Conservation (phyloP, 2,797 vertebrate genomes). For the Micropoecilia bifurca region DNA sequence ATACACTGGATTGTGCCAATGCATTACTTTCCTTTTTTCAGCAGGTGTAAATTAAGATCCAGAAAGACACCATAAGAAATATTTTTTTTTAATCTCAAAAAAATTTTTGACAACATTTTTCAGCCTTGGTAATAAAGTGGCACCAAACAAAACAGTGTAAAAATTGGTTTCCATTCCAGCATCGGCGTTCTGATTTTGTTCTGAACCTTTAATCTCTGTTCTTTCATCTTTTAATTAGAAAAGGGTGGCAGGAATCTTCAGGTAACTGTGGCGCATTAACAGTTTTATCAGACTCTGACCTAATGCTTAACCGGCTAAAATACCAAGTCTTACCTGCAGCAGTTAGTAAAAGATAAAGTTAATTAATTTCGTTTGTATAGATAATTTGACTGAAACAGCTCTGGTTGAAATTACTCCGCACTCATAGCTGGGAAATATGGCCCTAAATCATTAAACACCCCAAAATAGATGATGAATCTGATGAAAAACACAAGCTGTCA, state of each 20-base stretch:
- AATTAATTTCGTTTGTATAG: conserved; percentile 4
- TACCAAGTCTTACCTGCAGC: conserved; percentile 8
- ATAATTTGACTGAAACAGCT: not conserved
- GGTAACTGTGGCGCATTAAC: conserved; percentile 7
- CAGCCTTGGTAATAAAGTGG: not conserved
- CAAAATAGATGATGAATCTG: not conserved
- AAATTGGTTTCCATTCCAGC: conserved; percentile 4
- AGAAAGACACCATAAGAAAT: not conserved
- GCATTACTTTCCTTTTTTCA: not conserved
- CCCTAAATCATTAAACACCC: not conserved
- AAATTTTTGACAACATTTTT: not conserved
- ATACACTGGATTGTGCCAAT: conserved; percentile 26
- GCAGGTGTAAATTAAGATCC: not conserved
- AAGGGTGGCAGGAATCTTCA: not conserved
- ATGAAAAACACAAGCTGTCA: not conserved
- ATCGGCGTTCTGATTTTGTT: not conserved
- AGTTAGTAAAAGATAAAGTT: conserved; percentile 17
- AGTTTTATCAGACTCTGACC: conserved; percentile 20
- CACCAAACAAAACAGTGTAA: not conserved
- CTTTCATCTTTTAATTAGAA: conserved; percentile 23
- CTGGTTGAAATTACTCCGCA: not conserved
- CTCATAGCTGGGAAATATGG: not conserved
- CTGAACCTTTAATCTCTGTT: conserved; percentile 7
- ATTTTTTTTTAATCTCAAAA: not conserved
- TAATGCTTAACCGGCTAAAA: conserved; percentile 8